Base-by-base conservation (phyloP, 2,888 invertebrate genomes). In the Eristalis intricaria region DNA sequence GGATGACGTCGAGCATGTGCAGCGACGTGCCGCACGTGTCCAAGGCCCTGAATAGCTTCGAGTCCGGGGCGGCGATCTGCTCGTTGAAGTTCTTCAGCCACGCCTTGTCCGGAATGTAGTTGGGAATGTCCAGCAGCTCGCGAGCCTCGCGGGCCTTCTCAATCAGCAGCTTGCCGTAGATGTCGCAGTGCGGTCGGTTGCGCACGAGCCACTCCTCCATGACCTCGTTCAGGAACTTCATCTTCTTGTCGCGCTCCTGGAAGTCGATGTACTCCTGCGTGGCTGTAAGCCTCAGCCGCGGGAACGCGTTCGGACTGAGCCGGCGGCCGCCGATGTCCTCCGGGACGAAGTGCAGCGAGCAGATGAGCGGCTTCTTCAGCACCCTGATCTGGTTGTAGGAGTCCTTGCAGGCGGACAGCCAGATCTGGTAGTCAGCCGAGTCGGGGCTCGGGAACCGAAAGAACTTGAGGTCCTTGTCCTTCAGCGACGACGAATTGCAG, bases 361-460 rank as follows among this genome's bases (percentile, higher is more conserved):
- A 92, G 3, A 92, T 91, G 0, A 92, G 92, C 0, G 92, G 92
- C 70, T 92, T 92, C 82, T 92, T 92, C 26, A 92, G 91, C 0
- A 92, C 91, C 43, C 92, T 83, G 26, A 92, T 92, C 50, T 92
- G 91, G 3, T 91, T 91, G 80, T 92, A 70, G 0, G 92, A 92
- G 15, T 92, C 92, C 74, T 92, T 92, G 74, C 92, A 92, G 1
- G 92, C 92, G 61, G 92, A 91, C 80, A 91, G 91, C 92, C 92
- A 92, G 26, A 92, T 85, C 77, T 91, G 91, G 70, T 91, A 91
- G 58, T 91, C 91, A 0, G 91, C 90, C 61, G 91, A 91, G 63
- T 91, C 92, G 2, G 92, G 92, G 0, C 90, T 89, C 2, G 92
- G 92, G 75, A 92, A 92, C 38, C 92, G 92, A 56, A 92, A 92